Conservation (phyloP, 2,113 vertebrate species). For the Oncorhynchus keta region DNA sequence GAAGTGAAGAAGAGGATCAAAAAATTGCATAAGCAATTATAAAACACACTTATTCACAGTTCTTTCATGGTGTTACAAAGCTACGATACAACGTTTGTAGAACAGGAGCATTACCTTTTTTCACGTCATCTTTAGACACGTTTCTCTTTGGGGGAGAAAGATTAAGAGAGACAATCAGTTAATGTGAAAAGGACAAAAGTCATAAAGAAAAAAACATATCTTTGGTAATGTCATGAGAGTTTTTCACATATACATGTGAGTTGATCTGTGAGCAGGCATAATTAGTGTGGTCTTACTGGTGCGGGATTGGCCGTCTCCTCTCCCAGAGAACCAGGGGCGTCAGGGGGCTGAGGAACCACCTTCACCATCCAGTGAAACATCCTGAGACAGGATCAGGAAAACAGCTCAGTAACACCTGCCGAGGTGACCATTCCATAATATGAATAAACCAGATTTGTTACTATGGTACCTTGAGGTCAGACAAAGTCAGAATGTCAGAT, state of each 20-base stretch:
- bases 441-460: not conserved
- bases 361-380: constrained; percentile 65
- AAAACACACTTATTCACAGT: not conserved
- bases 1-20: no score
- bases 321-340: constrained; percentile 15
- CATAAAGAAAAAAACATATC: not conserved
- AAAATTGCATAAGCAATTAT: not conserved
- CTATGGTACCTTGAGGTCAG: not conserved
- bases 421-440: not conserved
- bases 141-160: constrained; percentile 4
- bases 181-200: not conserved
- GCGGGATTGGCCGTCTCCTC: constrained; percentile 4
- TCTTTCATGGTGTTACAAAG: not conserved
- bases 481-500: no score
- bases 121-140: constrained; percentile 3
- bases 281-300: constrained; percentile 20
- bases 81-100: not conserved
- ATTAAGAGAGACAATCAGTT: not conserved
- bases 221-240: not conserved
- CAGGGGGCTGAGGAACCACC: constrained; percentile 50
- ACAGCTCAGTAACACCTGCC: not conserved
- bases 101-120: not conserved
- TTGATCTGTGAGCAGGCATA: not conserved
- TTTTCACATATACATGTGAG: not conserved
- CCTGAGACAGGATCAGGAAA: constrained; percentile 20